phyloP scores from a whole-genome alignment of 2,797 vertebrate species.

The Crax fasciolata region DNA sequence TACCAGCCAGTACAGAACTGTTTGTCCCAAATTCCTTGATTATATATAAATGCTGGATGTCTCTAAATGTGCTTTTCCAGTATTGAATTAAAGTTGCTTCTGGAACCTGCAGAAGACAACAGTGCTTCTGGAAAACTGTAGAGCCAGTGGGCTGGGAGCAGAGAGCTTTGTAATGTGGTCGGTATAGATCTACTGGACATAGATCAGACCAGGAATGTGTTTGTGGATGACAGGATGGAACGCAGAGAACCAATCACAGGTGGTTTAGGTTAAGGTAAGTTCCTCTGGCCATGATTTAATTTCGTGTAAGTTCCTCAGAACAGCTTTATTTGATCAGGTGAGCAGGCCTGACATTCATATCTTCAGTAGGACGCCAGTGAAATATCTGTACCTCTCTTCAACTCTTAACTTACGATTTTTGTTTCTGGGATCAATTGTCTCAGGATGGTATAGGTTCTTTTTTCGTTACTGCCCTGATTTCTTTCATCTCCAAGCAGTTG shows the following conservation, averaged over 20 bases:
- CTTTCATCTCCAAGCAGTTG: conserved; percentile 1
- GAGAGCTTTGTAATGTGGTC: background rate
- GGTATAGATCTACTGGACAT: background rate
- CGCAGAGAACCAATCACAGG: background rate
- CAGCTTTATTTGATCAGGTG: conserved; percentile 2
- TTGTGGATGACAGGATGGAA: background rate
- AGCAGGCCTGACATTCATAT: background rate
- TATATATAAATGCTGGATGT: background rate
- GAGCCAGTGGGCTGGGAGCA: background rate
- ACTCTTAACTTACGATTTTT: background rate
- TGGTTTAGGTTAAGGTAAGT: background rate
- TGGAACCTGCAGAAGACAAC: background rate
- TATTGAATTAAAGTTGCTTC: background rate
- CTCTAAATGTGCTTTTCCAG: background rate
- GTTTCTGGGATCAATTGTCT: background rate
- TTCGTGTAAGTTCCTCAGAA: background rate
- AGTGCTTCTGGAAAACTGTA: background rate
- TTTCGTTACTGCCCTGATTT: conserved; percentile 15
- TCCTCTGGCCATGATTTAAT: background rate
- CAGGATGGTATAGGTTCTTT: background rate
- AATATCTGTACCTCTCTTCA: background rate
- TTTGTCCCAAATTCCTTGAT: background rate
- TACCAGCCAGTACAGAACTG: background rate
- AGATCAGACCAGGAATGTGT: background rate
- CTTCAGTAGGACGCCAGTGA: background rate